These are phyloP conservation scores for Halichondria panicea DNA, from an alignment of 37 sponge, comb jelly and placozoan genomes.

Conservation along the genomic window DNA sequence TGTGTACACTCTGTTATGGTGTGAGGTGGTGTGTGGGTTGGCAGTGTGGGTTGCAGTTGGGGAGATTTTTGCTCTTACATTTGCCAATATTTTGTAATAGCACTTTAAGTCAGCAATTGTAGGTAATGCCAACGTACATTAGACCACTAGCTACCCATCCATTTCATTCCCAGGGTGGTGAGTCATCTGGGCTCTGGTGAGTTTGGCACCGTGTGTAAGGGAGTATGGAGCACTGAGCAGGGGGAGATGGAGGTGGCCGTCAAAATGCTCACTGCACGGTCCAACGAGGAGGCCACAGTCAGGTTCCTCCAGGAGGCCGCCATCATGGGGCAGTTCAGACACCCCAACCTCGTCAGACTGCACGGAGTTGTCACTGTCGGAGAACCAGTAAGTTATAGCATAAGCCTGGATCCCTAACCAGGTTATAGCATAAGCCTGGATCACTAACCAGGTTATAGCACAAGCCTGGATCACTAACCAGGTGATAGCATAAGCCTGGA, in stretches of 20 bases:
- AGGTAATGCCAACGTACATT: background rate
- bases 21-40: background rate
- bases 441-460: background rate
- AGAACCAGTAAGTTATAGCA: constrained; percentile 31
- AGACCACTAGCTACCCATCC: background rate
- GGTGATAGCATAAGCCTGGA: background rate
- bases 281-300: constrained; percentile 20
- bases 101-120: background rate
- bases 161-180: constrained; percentile 4
- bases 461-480: background rate
- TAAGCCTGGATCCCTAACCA: background rate
- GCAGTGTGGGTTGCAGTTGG: background rate
- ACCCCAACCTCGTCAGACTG: constrained; percentile 47
- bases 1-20: background rate
- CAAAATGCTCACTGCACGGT: constrained; percentile 21
- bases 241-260: constrained; percentile 40
- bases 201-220: constrained; percentile 42
- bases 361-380: constrained; percentile 55
- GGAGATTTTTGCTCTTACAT: background rate
- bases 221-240: constrained; percentile 28
- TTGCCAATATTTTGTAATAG: background rate
- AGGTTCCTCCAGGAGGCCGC: constrained; percentile 63
- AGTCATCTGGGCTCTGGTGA: constrained; percentile 54
- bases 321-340: constrained; percentile 61
- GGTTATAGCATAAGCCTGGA: background rate